These are phyloP conservation scores for Drosophila paucipuncta DNA, from an alignment of 2,888 invertebrate genomes.

Conservation along the genomic window DNA sequence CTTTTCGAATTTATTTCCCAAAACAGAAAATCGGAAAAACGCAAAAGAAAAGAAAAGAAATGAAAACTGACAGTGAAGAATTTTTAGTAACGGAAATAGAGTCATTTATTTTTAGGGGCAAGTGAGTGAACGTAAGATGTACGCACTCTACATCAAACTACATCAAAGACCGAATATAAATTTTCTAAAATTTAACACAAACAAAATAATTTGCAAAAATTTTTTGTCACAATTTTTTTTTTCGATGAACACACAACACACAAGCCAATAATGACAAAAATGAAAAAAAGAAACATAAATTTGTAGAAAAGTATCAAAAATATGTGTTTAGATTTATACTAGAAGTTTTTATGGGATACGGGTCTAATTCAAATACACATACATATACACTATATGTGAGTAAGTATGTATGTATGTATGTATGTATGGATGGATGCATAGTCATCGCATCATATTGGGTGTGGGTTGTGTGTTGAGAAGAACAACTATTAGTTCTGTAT, in stretches of 20 bases:
- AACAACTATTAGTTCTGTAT: conserved; percentile 57
- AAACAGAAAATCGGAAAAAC: not conserved
- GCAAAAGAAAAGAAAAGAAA: conserved; percentile 7
- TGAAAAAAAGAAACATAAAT: conserved; percentile 4
- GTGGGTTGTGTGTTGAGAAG: conserved; percentile 68
- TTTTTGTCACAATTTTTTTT: not conserved
- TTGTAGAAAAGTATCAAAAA: conserved; percentile 20
- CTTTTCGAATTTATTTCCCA: not conserved
- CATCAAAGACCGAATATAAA: conserved; percentile 48
- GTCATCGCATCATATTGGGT: conserved; percentile 63
- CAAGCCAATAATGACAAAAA: conserved; percentile 24
- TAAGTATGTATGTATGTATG: conserved; percentile 7
- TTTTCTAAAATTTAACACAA: conserved; percentile 16
- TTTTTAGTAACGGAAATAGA: conserved; percentile 43
- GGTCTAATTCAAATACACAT: conserved; percentile 55
- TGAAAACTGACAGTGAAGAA: conserved; percentile 19
- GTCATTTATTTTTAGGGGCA: conserved; percentile 40
- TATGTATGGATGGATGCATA: conserved; percentile 15
- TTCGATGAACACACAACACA: conserved; percentile 18
- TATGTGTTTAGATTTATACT: conserved; percentile 16
- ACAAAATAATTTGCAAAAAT: conserved; percentile 9
- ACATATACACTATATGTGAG: conserved; percentile 1
- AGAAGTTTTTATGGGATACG: conserved; percentile 21
- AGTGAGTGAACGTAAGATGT: not conserved
- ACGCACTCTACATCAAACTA: conserved; percentile 26